Evolutionary conservation across 2,888 invertebrate species (phyloP), one percentile per base, ranked within the genome.

Genomic region (Drosophila buzzatii): DNA sequence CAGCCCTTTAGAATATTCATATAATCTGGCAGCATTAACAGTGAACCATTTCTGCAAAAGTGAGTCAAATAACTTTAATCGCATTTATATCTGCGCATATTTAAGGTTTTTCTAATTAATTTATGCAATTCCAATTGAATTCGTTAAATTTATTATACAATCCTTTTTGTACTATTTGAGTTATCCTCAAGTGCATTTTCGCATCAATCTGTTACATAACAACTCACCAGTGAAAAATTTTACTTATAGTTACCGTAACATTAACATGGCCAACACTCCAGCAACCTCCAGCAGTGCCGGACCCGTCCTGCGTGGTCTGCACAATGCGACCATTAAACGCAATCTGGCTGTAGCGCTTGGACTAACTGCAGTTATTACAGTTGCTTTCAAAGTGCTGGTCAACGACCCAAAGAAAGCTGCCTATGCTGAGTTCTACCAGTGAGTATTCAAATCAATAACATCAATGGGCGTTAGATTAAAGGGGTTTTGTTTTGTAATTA

Each of bases 391-490:
- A 81, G 3, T 94, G 0, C 39, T 94, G 0, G 81, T 95, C 27
- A 94, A 93, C 58, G 93, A 94, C 51, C 94, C 94, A 0, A 94
- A 95, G 61, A 95, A 94, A 81, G 90, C 92, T 12, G 93, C 92
- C 57, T 97, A 97, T 82, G 95, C 94, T 44, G 95, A 96, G 41
- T 97, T 95, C 92, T 97, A 97, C 94, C 95, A 94, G 97, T 97
- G 94, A 94, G 94, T 73, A 71, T 53, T 45, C 0, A 27, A 37
- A 39, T 44, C 18, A n/a, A 14, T n/a, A 20, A 12, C 6, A 53
- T 4, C 6, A 8, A 2, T 10, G n/a, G 5, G 1, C 16, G 14
- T 39, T 39, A 1, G 10, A 9, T 27, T 39, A 53, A 14, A 20
- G 8, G 0, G 49, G 9, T 31, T 31, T n/a, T n/a, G 23, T 9